These are phyloP conservation scores for Abscondita cerata DNA, from an alignment of 2,888 invertebrate species.

Conservation along the genomic window DNA sequence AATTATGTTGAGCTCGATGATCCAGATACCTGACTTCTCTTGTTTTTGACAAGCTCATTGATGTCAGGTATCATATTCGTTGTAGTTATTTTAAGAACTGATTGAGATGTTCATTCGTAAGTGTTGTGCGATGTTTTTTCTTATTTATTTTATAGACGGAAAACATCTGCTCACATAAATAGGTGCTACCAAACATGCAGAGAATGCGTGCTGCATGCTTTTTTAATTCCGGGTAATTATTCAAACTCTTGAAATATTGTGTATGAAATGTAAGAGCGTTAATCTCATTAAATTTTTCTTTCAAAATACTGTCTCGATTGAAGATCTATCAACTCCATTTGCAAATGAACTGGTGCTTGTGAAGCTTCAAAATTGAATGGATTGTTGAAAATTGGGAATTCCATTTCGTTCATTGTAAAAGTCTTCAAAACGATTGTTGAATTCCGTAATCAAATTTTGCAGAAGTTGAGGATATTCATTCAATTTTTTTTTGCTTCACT, in stretches of 20 bases:
- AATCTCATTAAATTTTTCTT: no score
- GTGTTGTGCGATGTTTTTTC: constrained; percentile 5
- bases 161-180: constrained; percentile 8
- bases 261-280: no score
- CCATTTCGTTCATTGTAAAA: not conserved
- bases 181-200: constrained; percentile 7
- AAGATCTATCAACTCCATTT: no score
- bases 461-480: no score
- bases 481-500: no score
- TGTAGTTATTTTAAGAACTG: constrained; percentile 4
- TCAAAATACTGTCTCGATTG: no score
- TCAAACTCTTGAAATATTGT: no score
- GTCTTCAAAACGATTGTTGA: no score
- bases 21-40: constrained; percentile 6
- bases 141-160: constrained; percentile 8
- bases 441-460: no score
- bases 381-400: not conserved
- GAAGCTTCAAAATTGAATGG: no score
- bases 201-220: not conserved
- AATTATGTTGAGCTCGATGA: constrained; percentile 6
- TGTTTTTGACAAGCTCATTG: constrained; percentile 6
- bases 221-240: no score
- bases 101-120: constrained; percentile 11
- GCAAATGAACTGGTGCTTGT: no score
- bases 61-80: constrained; percentile 9